A percentile compares a stretch with the other conserved stretches of the same genome.
These are phyloP conservation scores for Drosophila obscura DNA, from an alignment of 1,140 invertebrate genomes.

Conservation along the genomic window DNA sequence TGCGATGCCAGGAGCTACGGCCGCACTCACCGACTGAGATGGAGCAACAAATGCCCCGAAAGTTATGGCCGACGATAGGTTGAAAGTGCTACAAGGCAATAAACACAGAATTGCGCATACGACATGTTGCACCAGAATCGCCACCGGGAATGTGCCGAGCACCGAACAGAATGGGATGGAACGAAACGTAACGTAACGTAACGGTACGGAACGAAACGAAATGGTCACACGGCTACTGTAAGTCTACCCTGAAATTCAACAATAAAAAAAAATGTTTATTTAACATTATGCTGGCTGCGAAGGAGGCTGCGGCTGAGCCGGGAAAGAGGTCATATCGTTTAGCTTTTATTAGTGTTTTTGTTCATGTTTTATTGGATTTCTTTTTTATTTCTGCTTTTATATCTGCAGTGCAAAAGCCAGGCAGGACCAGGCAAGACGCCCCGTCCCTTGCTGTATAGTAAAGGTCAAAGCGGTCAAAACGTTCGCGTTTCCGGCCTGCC, in stretches of 20 bases:
- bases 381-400: slow-evolving; percentile 56
- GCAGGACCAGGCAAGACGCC: slow-evolving; percentile 6
- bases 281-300: slow-evolving; percentile 14
- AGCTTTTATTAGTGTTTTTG: slow-evolving; percentile 63
- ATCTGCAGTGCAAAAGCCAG: slow-evolving; percentile 38
- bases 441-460: slow-evolving; percentile 37
- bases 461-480: slow-evolving; percentile 61
- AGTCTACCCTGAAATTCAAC: slow-evolving; percentile 48
- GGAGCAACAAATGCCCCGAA: slow-evolving; percentile 38
- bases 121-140: slow-evolving; percentile 58
- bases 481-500: background rate
- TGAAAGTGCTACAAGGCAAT: slow-evolving; percentile 61
- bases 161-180: background rate
- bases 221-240: slow-evolving; percentile 31
- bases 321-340: slow-evolving; percentile 61
- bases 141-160: slow-evolving; percentile 3
- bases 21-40: slow-evolving; percentile 13
- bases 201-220: no score
- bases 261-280: slow-evolving; percentile 64
- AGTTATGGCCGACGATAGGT: slow-evolving; percentile 32
- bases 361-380: slow-evolving; percentile 50
- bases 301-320: background rate
- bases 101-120: slow-evolving; percentile 64
- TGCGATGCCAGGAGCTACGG: slow-evolving; percentile 16
- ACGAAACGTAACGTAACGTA: no score